phyloP scores from a whole-genome alignment of 2,797 vertebrate species.

The Coracias cyanogaster region DNA sequence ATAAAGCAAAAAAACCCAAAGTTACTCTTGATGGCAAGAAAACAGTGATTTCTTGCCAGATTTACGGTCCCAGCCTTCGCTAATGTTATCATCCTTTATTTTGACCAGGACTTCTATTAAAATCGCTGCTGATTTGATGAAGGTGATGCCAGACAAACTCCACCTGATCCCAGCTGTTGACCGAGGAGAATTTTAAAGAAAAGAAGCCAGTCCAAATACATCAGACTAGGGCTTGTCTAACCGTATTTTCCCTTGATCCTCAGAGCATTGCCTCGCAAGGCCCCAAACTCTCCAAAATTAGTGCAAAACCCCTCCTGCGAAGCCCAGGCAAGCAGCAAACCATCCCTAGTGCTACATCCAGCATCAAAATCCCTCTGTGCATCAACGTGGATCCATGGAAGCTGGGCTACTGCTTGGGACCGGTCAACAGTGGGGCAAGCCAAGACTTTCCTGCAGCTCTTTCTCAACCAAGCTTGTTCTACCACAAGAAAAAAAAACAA shows the following conservation, averaged over 20 bases:
- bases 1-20: not conserved
- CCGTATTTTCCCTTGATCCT: not conserved
- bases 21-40: conserved; percentile 13
- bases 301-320: not conserved
- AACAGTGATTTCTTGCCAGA: not conserved
- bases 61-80: not conserved
- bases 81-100: not conserved
- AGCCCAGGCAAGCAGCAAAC: not conserved
- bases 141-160: not conserved
- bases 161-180: not conserved
- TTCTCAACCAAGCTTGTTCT: not conserved
- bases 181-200: not conserved
- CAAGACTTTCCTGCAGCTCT: not conserved
- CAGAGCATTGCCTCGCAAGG: not conserved
- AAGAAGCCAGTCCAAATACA: not conserved
- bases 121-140: not conserved
- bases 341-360: not conserved
- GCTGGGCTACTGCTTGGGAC: not conserved
- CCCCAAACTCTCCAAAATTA: fast-evolving
- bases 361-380: not conserved
- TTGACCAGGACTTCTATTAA: not conserved
- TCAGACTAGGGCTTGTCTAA: not conserved
- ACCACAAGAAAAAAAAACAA: not conserved
- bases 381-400: not conserved
- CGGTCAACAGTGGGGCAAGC: not conserved